Conservation (phyloP, 2,888 invertebrate genomes). For the Oegoconia quadripuncta region DNA sequence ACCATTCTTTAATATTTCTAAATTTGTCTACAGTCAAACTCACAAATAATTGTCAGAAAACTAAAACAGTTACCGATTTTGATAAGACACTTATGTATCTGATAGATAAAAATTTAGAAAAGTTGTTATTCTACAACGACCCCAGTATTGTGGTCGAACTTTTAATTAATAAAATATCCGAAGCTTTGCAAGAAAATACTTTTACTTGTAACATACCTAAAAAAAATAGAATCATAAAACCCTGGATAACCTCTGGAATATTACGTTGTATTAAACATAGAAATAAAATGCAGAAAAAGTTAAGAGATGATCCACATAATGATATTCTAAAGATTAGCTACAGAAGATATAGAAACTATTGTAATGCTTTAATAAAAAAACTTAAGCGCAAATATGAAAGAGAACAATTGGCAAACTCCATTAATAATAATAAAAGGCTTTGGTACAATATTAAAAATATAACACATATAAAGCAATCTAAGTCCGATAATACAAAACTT, state of each 20-base stretch:
- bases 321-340: conserved; percentile 5
- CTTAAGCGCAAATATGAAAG: conserved; percentile 14
- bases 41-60: neutral
- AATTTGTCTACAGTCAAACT: neutral
- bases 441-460: conserved; percentile 18
- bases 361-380: conserved; percentile 17
- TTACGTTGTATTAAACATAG: conserved; percentile 9
- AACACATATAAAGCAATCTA: conserved; percentile 4
- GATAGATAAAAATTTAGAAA: conserved; percentile 1
- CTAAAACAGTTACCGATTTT: neutral
- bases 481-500: conserved; percentile 6
- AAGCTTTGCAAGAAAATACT: neutral
- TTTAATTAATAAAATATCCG: neutral
- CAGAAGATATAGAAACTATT: conserved; percentile 11
- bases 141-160: neutral
- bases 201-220: neutral
- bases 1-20: neutral
- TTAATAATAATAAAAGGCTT: conserved; percentile 9
- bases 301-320: conserved; percentile 2
- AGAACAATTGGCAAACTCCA: conserved; percentile 3
- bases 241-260: conserved; percentile 5
- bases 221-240: neutral
- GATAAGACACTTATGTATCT: neutral
- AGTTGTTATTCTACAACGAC: neutral
- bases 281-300: conserved; percentile 8